Conservation (phyloP, 2,113 vertebrate species). For the Scartelaos histophorus region DNA sequence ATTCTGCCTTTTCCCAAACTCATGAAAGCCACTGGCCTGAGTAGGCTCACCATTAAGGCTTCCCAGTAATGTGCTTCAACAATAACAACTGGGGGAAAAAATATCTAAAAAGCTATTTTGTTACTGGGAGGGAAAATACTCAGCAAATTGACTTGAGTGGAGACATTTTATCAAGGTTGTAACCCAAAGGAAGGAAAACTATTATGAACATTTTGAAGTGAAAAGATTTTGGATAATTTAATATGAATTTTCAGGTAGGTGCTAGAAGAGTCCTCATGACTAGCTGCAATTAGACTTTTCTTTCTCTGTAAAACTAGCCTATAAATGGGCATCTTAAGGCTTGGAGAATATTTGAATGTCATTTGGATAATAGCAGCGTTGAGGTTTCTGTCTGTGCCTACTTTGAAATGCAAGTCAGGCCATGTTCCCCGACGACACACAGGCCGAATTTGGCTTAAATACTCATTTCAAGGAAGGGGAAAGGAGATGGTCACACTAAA, state of each 20-base stretch:
- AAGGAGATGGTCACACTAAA: slow-evolving; percentile 50
- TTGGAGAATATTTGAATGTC: slow-evolving; percentile 52
- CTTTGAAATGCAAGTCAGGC: slow-evolving; percentile 61
- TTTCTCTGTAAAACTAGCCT: slow-evolving; percentile 45
- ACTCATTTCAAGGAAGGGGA: slow-evolving; percentile 46
- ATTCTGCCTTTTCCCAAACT: slow-evolving; percentile 34
- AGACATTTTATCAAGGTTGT: slow-evolving; percentile 38
- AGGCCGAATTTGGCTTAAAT: slow-evolving; percentile 46
- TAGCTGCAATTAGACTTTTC: slow-evolving; percentile 44
- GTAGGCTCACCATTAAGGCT: slow-evolving; percentile 43
- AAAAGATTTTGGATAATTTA: slow-evolving; percentile 52
- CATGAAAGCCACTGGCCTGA: slow-evolving; percentile 49
- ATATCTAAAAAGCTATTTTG: slow-evolving; percentile 63
- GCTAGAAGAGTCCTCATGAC: slow-evolving; percentile 23
- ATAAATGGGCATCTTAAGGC: slow-evolving; percentile 41
- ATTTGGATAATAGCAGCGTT: slow-evolving; percentile 58
- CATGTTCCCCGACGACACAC: slow-evolving; percentile 11
- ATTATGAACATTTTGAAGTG: slow-evolving; percentile 31
- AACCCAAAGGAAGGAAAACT: slow-evolving; percentile 12
- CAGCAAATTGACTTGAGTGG: slow-evolving; percentile 27
- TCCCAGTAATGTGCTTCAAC: slow-evolving; percentile 62
- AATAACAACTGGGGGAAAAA: slow-evolving; percentile 64
- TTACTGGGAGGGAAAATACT: slow-evolving; percentile 49
- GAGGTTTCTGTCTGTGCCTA: slow-evolving; percentile 24
- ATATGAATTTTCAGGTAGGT: slow-evolving; percentile 38